Percentiles rank a stretch among this genome's conserved stretches.
Conservation (phyloP, 2,888 invertebrate species). For the Apoda limacodes region DNA sequence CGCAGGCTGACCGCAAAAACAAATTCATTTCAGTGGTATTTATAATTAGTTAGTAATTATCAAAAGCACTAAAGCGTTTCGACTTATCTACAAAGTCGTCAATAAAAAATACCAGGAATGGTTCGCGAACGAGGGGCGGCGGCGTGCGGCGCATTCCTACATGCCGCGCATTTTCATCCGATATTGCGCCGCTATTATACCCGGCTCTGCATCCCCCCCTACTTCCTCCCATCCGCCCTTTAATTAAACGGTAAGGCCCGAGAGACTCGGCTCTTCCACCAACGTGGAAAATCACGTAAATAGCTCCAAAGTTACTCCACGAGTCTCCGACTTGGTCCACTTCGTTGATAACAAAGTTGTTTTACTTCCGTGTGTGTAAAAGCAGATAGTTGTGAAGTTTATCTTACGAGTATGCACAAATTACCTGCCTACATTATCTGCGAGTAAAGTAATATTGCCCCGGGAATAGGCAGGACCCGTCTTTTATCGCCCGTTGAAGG, state of each 20-base stretch:
- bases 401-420: slow-evolving; percentile 19
- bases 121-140: slow-evolving; percentile 56
- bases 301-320: slow-evolving; percentile 50
- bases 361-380: neutral
- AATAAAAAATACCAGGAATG: slow-evolving; percentile 69
- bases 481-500: no score
- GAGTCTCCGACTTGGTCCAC: slow-evolving; percentile 26
- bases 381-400: no score
- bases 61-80: slow-evolving; percentile 22
- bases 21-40: no score
- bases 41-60: no score
- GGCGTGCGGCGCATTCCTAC: slow-evolving; percentile 67
- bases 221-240: slow-evolving; percentile 59
- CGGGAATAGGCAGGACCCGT: no score
- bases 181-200: slow-evolving; percentile 70
- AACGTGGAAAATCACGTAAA: slow-evolving; percentile 64
- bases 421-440: slow-evolving; percentile 11
- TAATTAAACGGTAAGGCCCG: slow-evolving; percentile 68
- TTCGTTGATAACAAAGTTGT: slow-evolving; percentile 26
- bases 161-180: slow-evolving; percentile 70
- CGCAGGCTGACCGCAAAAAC: no score
- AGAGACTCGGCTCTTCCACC: slow-evolving; percentile 61
- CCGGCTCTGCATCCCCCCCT: slow-evolving; percentile 47
- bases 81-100: slow-evolving; percentile 58
- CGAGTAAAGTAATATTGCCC: slow-evolving; percentile 4